Percentiles rank a stretch among this genome's conserved stretches.
Evolutionary conservation across 2,888 invertebrate genomes (phyloP).

Genomic region (Caprella mutica): DNA sequence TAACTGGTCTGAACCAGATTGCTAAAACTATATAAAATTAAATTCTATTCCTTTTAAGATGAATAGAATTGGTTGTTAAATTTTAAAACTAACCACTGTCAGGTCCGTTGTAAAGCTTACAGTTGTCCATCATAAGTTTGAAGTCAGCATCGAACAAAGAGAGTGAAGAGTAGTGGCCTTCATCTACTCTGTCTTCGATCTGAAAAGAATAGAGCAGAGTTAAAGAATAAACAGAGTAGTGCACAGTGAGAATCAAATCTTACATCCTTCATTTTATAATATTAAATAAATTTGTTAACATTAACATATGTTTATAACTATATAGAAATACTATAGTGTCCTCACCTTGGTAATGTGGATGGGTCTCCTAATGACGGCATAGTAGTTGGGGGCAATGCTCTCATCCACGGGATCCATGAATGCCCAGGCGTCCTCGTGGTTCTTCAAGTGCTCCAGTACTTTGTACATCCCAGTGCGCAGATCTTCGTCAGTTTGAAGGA

Average conservation of each 20-base stretch:
- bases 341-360: slow-evolving; percentile 63
- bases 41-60: too few relatives aligned
- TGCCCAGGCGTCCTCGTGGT: slow-evolving; percentile 87
- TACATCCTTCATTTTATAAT: too few relatives aligned
- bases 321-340: background rate
- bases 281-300: too few relatives aligned
- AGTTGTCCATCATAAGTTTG: slow-evolving; percentile 82
- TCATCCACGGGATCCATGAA: slow-evolving; percentile 87
- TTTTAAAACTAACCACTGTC: slow-evolving; percentile 60
- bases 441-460: slow-evolving; percentile 72
- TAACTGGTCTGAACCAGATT: too few relatives aligned
- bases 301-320: too few relatives aligned
- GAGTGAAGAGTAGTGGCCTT: slow-evolving; percentile 64
- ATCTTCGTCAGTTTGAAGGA: slow-evolving; percentile 32
- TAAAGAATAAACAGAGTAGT: too few relatives aligned
- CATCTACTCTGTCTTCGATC: slow-evolving; percentile 76
- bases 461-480: slow-evolving; percentile 76
- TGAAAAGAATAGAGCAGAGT: slow-evolving; percentile 1
- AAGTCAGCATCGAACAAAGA: slow-evolving; percentile 77
- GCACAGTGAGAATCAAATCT: too few relatives aligned
- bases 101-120: slow-evolving; percentile 80
- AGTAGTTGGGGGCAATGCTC: slow-evolving; percentile 74
- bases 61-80: too few relatives aligned
- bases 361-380: slow-evolving; percentile 54
- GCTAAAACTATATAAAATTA: too few relatives aligned